Evolutionary conservation across 1,140 invertebrate genomes (phyloP).

Genomic region (Drosophila nebulosa): DNA sequence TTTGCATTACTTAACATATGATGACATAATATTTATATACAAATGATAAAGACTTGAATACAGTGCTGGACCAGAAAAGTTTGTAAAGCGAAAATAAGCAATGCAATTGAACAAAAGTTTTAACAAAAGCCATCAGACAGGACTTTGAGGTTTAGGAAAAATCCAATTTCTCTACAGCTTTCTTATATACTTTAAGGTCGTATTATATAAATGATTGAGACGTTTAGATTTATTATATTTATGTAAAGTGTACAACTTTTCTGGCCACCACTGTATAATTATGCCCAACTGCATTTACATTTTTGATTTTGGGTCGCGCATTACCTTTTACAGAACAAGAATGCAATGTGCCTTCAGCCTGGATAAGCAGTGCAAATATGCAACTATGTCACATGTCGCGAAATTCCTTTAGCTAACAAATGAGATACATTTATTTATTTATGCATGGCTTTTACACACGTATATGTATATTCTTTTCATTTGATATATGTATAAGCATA

Average conservation of each 20-base stretch:
- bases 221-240: too few species aligned
- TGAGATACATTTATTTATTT: conserved; percentile 3
- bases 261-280: conserved; percentile 21
- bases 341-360: not conserved
- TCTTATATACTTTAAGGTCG: not conserved
- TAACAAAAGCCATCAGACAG: too few species aligned
- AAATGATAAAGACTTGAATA: not conserved
- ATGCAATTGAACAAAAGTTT: too few species aligned
- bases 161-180: too few species aligned
- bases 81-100: too few species aligned
- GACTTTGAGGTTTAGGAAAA: too few species aligned
- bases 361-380: not conserved
- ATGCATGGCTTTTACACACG: not conserved
- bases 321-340: not conserved
- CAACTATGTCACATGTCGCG: not conserved
- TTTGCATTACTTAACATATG: not conserved
- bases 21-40: not conserved
- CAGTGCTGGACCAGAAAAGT: not conserved
- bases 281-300: not conserved
- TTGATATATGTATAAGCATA: not conserved
- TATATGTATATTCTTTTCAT: not conserved
- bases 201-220: not conserved
- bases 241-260: not conserved
- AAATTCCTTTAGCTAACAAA: not conserved
- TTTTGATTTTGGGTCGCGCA: not conserved